Conservation (phyloP, 2,888 invertebrate genomes). For the Drosophila fungiperda region DNA sequence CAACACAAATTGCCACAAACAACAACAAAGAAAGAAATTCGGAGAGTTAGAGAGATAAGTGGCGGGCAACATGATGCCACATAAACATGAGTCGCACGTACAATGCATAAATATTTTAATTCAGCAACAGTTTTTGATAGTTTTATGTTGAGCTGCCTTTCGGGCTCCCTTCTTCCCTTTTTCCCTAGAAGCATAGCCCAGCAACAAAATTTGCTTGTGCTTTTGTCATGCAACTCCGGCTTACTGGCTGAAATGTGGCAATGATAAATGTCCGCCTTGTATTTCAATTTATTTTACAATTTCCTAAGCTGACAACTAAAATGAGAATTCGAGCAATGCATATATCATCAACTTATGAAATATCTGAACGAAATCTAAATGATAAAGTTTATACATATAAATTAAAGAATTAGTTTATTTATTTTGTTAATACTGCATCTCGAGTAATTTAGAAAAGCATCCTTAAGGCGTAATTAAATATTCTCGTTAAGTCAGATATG, state of each 20-base stretch:
- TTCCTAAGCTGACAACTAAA: slow-evolving; percentile 54
- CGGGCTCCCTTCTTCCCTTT: neutral
- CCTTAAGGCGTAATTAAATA: neutral
- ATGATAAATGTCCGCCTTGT: slow-evolving; percentile 61
- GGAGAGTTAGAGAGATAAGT: too few relatives aligned
- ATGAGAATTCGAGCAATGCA: slow-evolving; percentile 32
- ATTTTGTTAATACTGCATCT: neutral
- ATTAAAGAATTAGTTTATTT: slow-evolving; percentile 3
- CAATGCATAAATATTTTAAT: slow-evolving; percentile 74
- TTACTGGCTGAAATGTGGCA: slow-evolving; percentile 26
- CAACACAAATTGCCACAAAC: slow-evolving; percentile 34
- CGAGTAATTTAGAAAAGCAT: neutral
- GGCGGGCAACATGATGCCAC: slow-evolving; percentile 21
- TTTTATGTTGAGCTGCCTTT: slow-evolving; percentile 53
- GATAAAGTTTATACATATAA: slow-evolving; percentile 1
- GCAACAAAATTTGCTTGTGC: slow-evolving; percentile 30
- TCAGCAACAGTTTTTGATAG: slow-evolving; percentile 70
- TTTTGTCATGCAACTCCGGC: slow-evolving; percentile 27
- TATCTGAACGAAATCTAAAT: slow-evolving; percentile 20
- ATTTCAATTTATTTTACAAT: slow-evolving; percentile 76
- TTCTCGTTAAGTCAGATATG: neutral
- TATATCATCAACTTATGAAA: slow-evolving; percentile 18
- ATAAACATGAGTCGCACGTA: slow-evolving; percentile 70
- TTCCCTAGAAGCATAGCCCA: neutral
- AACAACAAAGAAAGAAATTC: neutral